Evolutionary conservation across 2,113 vertebrate species (phyloP).

Genomic region (Neopipo cinnamomea): DNA sequence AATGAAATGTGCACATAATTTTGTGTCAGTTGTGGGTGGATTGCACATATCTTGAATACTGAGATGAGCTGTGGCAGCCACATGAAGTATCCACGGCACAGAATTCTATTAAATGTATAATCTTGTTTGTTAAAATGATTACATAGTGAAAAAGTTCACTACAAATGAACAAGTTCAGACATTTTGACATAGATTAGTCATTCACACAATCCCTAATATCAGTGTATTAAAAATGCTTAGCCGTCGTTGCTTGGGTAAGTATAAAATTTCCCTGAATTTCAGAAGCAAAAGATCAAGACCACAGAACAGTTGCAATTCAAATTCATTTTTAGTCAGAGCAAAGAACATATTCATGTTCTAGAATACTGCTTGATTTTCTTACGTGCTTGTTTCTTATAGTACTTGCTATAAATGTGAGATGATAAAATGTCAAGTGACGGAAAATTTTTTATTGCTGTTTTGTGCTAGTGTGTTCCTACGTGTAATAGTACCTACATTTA

Average conservation of each 20-base stretch:
- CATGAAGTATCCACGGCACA: neutral
- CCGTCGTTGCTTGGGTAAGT: neutral
- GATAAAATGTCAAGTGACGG: neutral
- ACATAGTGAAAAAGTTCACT: neutral
- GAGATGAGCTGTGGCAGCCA: slow-evolving; percentile 24
- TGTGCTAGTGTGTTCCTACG: neutral
- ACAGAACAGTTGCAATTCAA: neutral
- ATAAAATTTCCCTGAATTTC: neutral
- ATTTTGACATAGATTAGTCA: neutral
- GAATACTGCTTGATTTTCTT: neutral
- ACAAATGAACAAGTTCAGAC: neutral
- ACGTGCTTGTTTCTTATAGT: neutral
- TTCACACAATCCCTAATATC: neutral
- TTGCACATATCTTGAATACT: slow-evolving; percentile 45
- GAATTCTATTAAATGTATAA: neutral
- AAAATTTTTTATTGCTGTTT: neutral
- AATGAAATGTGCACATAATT: slow-evolving; percentile 73
- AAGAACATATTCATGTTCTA: neutral
- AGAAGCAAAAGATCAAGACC: neutral
- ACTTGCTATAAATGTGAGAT: neutral
- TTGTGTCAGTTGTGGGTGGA: slow-evolving; percentile 41
- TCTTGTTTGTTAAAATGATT: neutral
- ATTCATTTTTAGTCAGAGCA: neutral
- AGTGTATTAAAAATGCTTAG: neutral
- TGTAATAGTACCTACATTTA: neutral